Base-by-base conservation (phyloP, 2,797 vertebrate species). In the Microcaecilia unicolor region DNA sequence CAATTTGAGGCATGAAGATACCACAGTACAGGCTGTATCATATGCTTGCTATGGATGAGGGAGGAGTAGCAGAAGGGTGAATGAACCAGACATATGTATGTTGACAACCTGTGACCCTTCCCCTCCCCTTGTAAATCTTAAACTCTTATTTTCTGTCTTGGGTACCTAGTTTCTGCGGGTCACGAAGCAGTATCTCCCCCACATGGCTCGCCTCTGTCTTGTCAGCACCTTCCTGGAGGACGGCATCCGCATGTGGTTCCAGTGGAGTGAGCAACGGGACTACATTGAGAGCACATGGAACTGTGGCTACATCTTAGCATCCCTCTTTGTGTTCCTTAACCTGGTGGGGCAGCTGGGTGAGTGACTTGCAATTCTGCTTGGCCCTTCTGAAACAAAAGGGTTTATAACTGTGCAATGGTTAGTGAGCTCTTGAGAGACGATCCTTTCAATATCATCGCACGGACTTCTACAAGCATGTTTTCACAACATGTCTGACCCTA, bases 211-310 rank as follows among this genome's bases (percentile, higher is more conserved):
- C 3, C 85, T 98, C 15, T 98, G 94, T 77, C 85, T 98, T 11
- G 97, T 95, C 79, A 97, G 93, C 78, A 98, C 95, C 48, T 98
- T 97, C 74, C 81, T 99, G 61, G 96, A 99, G 65, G 96, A 99
- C 1, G 93, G 93, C 39, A 90, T 98, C 56, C 91, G 95, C 47
- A 99, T 99, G 96, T 99, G 96, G 96, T 89, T 99, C 74, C 94
- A 98, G 88, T 98, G 94, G 94, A 77, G 88, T 0, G 95, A 98
- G 37, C 96, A 98, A 80, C 81, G 91, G 19, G 96, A 98, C 48
- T 98, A 98, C 82, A 98, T 98, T 2, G 89, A 97, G 30, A 83
- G 64, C 39, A 98, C 93, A 3, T 99, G 95, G 95, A 80, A 56
- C 78, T 97, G 93, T 10, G 95, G 96, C 62, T 96, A 96, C 69